These are phyloP conservation scores for Corticium candelabrum DNA, from an alignment of 37 sponge, comb jelly and placozoan species.

Conservation along the genomic window DNA sequence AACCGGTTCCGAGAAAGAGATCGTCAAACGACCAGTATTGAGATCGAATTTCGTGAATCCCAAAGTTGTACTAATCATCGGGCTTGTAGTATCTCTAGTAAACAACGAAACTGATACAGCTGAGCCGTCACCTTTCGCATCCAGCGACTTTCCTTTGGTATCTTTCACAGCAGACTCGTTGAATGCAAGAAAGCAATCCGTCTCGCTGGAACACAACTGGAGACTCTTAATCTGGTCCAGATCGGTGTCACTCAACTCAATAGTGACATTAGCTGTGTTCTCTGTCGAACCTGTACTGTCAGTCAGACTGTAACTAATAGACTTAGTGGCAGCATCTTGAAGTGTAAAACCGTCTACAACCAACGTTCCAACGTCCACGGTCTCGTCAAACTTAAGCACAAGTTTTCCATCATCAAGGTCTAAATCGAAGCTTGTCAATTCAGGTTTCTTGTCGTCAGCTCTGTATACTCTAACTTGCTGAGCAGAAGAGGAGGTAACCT, in stretches of 20 bases:
- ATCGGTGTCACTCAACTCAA: conserved; percentile 31
- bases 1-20: conserved; percentile 43
- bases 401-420: conserved; percentile 52
- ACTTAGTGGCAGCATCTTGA: no score
- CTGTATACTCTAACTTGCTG: neutral
- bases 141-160: no score
- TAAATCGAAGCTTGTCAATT: conserved; percentile 44
- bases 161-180: conserved; percentile 38
- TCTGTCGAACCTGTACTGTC: conserved; percentile 13
- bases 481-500: neutral
- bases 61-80: no score
- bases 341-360: neutral
- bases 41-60: no score
- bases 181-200: conserved; percentile 50
- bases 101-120: conserved; percentile 33
- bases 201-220: conserved; percentile 30
- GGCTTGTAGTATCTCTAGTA: conserved; percentile 45
- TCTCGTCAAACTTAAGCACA: conserved; percentile 58
- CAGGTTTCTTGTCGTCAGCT: neutral
- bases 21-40: conserved; percentile 30
- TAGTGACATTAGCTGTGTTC: conserved; percentile 22
- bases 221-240: conserved; percentile 52
- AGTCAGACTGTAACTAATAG: conserved; percentile 23
- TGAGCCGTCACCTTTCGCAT: no score
- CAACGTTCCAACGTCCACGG: conserved; percentile 22